Conservation (phyloP, 2,888 invertebrate genomes). For the Folsomia manolachei region DNA sequence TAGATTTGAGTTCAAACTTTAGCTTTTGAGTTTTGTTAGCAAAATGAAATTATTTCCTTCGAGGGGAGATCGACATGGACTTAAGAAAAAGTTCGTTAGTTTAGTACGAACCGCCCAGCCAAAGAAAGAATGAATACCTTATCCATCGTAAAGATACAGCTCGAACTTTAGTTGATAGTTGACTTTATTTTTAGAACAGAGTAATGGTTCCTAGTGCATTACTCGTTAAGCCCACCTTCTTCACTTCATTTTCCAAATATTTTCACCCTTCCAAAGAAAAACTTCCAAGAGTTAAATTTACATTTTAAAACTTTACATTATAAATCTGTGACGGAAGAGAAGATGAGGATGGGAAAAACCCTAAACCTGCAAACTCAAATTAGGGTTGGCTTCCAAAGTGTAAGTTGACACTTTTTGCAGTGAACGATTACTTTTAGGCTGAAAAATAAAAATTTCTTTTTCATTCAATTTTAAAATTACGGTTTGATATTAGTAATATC, state of each 20-base stretch:
- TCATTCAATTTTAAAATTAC: no score
- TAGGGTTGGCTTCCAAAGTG: neutral
- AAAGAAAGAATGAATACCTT: neutral
- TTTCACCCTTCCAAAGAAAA: neutral
- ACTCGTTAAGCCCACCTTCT: neutral
- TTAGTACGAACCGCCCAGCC: neutral
- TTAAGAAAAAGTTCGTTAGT: constrained; percentile 7
- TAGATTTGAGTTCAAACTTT: neutral
- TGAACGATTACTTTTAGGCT: no score
- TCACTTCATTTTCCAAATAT: neutral
- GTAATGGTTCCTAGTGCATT: neutral
- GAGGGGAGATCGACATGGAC: neutral
- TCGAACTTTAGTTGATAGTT: neutral
- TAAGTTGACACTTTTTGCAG: neutral
- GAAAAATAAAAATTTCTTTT: no score
- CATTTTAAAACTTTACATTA: neutral
- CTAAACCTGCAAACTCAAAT: neutral
- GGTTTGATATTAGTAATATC: no score
- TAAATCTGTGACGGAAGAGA: no score
- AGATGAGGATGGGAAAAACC: neutral
- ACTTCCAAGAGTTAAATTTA: neutral
- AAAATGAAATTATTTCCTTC: constrained; percentile 7
- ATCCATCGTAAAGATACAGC: neutral
- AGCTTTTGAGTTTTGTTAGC: neutral
- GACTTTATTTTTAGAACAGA: neutral